phyloP scores from a whole-genome alignment of 1,140 invertebrate species.

The Leptopilina boulardi region DNA sequence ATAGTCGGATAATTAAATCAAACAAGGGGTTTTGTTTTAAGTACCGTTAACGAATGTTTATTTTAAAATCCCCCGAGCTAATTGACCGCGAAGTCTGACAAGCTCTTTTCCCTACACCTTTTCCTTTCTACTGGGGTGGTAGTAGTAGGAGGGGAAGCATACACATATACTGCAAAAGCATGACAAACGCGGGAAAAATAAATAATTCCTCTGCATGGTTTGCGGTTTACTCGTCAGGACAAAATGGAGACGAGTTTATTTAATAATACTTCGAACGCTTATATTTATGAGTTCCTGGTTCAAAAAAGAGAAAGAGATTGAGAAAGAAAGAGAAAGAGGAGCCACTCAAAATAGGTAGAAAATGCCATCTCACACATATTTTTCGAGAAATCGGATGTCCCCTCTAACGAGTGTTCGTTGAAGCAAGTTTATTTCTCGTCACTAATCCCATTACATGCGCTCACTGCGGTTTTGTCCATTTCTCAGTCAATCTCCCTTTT shows the following conservation, averaged over 20 bases:
- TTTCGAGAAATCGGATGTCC: neutral
- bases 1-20: constrained; percentile 59
- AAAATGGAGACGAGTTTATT: constrained; percentile 54
- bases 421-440: constrained; percentile 7
- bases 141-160: neutral
- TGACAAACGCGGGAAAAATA: constrained; percentile 57
- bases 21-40: constrained; percentile 65
- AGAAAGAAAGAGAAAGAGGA: neutral
- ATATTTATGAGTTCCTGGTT: no score
- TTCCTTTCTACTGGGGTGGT: neutral
- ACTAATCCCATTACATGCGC: neutral
- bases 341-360: constrained; percentile 22
- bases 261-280: constrained; percentile 49
- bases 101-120: constrained; percentile 44
- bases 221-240: constrained; percentile 30
- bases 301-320: no score
- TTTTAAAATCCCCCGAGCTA: constrained; percentile 66
- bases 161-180: no score
- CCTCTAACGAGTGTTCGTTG: constrained; percentile 4
- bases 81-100: constrained; percentile 62
- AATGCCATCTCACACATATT: neutral
- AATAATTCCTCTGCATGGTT: constrained; percentile 54
- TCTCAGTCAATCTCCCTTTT: constrained; percentile 12
- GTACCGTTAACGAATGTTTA: constrained; percentile 69
- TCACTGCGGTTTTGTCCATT: constrained; percentile 14